These are phyloP conservation scores for Centroberyx gerrardi DNA, from an alignment of 2,797 vertebrate species.

Conservation along the genomic window DNA sequence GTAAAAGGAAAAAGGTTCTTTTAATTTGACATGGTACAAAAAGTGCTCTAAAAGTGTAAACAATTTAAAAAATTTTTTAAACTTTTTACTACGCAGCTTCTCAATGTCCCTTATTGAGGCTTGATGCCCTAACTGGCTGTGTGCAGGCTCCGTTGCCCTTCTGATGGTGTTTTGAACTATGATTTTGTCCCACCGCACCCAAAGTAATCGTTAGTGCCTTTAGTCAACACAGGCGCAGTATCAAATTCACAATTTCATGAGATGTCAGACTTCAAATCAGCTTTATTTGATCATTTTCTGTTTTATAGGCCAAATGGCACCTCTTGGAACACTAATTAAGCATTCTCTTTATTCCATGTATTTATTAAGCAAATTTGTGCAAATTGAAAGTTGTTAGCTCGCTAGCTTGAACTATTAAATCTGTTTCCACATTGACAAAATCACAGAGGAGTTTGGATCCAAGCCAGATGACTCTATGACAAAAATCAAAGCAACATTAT, in stretches of 20 bases:
- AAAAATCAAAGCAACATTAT: slow-evolving; percentile 35
- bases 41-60: no score
- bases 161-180: not conserved
- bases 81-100: no score
- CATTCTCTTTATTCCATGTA: no score
- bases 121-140: not conserved
- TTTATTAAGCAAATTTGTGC: no score
- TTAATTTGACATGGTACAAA: no score
- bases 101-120: not conserved
- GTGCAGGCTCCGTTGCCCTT: slow-evolving; percentile 9
- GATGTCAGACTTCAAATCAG: not conserved
- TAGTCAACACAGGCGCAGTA: not conserved
- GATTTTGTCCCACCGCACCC: not conserved
- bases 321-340: slow-evolving; percentile 16
- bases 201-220: not conserved
- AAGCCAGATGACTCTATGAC: slow-evolving; percentile 13
- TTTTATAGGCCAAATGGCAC: not conserved
- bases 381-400: not conserved
- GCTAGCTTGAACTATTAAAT: not conserved
- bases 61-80: no score
- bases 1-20: no score
- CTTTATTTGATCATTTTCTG: not conserved
- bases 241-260: slow-evolving; percentile 6
- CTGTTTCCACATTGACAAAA: slow-evolving; percentile 24
- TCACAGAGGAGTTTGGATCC: not conserved